These are phyloP conservation scores for Thryonomys swinderianus DNA, from an alignment of 2,113 vertebrate species.

Conservation along the genomic window DNA sequence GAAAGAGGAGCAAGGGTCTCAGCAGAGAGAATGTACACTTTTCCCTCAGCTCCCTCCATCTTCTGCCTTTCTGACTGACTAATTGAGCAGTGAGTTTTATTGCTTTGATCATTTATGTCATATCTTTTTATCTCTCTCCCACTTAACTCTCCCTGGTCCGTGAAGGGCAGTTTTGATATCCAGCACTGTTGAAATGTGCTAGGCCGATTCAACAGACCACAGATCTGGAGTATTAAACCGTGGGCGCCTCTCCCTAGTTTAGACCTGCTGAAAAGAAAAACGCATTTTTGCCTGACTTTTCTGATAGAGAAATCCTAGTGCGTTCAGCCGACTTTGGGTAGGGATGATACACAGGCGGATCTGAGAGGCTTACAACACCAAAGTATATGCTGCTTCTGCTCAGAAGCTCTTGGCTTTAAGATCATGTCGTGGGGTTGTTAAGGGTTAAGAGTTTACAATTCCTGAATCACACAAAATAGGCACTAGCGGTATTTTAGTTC, in stretches of 20 bases:
- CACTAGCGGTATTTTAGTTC: background rate
- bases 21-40: constrained; percentile 26
- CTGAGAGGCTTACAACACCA: background rate
- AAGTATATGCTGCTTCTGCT: constrained; percentile 3
- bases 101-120: constrained; percentile 80
- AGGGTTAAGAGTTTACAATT: constrained; percentile 42
- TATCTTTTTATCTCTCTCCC: constrained; percentile 76
- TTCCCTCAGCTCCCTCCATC: constrained; percentile 1
- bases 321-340: background rate
- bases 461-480: background rate
- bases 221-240: background rate
- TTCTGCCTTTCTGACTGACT: constrained; percentile 61
- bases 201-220: background rate
- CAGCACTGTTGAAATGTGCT: constrained; percentile 49
- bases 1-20: background rate
- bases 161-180: constrained; percentile 73
- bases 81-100: constrained; percentile 79
- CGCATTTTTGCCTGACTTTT: background rate
- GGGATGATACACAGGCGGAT: background rate
- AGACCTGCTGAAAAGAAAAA: constrained; percentile 34
- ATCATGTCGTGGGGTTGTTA: background rate
- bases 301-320: background rate
- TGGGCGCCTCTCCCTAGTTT: background rate
- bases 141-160: constrained; percentile 71
- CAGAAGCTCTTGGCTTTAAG: constrained; percentile 46